These are phyloP conservation scores for Napeogenes inachia DNA, from an alignment of 2,888 invertebrate species.

Conservation along the genomic window DNA sequence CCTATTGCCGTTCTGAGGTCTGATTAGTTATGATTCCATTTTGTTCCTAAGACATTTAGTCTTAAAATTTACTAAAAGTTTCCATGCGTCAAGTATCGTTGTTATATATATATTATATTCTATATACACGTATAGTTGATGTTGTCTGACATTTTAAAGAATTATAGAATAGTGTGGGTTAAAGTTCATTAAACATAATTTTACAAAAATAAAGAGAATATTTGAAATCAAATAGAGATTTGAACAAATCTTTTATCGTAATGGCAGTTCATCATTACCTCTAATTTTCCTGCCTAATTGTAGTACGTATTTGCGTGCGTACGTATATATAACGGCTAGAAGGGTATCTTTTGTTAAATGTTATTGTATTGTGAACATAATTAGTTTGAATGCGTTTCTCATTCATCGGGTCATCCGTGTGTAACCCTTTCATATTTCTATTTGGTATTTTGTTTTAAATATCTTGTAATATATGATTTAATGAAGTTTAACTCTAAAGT, in stretches of 20 bases:
- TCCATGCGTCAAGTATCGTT: background rate
- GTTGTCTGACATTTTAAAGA: slow-evolving; percentile 19
- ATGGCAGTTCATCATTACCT: too few relatives aligned
- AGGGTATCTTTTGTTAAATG: too few relatives aligned
- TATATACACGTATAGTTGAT: slow-evolving; percentile 15
- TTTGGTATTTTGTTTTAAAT: background rate
- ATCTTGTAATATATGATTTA: background rate
- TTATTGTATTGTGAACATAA: too few relatives aligned
- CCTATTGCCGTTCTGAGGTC: background rate
- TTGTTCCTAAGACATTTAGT: background rate
- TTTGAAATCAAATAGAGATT: too few relatives aligned
- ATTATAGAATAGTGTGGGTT: slow-evolving; percentile 14
- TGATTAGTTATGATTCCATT: background rate
- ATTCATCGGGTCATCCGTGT: too few relatives aligned
- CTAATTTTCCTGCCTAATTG: too few relatives aligned
- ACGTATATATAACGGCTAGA: too few relatives aligned
- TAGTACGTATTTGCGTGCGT: too few relatives aligned
- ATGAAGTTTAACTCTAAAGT: slow-evolving; percentile 15
- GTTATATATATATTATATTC: slow-evolving; percentile 12
- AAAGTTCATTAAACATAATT: background rate
- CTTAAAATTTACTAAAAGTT: slow-evolving; percentile 1
- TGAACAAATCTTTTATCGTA: too few relatives aligned
- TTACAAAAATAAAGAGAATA: too few relatives aligned
- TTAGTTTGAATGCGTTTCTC: too few relatives aligned
- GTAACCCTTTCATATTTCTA: background rate